These are phyloP conservation scores for Coreoperca whiteheadi DNA, from an alignment of 2,113 vertebrate species.

Conservation along the genomic window DNA sequence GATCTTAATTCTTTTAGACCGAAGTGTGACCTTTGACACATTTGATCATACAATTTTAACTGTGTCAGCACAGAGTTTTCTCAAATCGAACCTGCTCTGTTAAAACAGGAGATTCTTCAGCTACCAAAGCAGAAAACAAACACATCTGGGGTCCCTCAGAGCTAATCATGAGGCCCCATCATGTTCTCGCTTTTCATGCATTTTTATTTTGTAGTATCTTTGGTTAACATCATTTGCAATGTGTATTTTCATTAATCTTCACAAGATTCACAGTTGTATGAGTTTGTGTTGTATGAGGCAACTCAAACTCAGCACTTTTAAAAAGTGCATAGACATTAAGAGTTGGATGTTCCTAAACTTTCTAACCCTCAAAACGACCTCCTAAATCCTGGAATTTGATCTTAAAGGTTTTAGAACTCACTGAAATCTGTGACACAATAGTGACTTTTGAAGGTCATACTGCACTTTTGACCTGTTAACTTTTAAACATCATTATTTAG, in stretches of 20 bases:
- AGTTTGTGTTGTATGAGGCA: not conserved
- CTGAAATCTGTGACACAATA: not conserved
- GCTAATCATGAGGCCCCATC: not conserved
- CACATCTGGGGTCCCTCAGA: not conserved
- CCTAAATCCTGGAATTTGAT: too few species aligned
- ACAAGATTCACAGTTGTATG: not conserved
- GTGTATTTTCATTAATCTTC: not conserved
- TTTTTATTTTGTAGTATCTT: not conserved
- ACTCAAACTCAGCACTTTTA: not conserved
- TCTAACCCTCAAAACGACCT: not conserved
- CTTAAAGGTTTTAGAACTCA: too few species aligned
- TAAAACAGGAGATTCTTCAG: constrained; percentile 18
- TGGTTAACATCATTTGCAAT: not conserved
- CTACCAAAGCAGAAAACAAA: not conserved
- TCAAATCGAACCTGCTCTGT: constrained; percentile 26
- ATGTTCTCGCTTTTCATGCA: not conserved
- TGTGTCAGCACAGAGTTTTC: constrained; percentile 42
- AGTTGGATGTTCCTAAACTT: not conserved
- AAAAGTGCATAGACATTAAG: not conserved
- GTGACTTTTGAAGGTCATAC: not conserved
- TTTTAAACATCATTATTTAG: not conserved
- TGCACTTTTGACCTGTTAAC: not conserved
- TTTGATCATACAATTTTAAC: constrained; percentile 72
- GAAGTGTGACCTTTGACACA: constrained; percentile 66
- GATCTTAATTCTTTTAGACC: constrained; percentile 54